Conservation (phyloP, 2,113 vertebrate species). For the Festucalex cinctus region DNA sequence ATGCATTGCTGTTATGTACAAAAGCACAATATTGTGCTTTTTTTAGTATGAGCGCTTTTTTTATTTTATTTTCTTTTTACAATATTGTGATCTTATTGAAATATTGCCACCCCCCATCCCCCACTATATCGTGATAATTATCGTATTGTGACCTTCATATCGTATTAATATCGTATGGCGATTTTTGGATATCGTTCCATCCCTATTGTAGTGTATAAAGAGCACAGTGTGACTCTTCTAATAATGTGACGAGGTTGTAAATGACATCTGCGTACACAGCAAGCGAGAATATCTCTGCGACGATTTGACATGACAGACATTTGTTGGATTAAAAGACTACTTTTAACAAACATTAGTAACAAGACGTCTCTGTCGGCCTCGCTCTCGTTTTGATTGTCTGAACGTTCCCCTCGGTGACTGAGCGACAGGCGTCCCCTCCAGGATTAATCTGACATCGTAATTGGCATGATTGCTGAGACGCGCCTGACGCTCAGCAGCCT, state of each 20-base stretch:
- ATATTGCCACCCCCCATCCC: too few relatives aligned
- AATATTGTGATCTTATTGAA: too few relatives aligned
- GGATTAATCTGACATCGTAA: conserved; percentile 71
- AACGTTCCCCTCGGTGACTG: not conserved
- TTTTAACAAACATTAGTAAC: not conserved
- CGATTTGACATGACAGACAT: not conserved
- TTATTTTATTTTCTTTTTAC: too few relatives aligned
- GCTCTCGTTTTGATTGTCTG: not conserved
- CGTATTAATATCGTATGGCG: too few relatives aligned
- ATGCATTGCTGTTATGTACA: too few relatives aligned
- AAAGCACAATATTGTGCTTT: too few relatives aligned
- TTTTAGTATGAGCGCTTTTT: too few relatives aligned
- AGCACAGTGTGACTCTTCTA: too few relatives aligned
- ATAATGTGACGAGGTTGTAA: not conserved
- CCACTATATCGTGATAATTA: too few relatives aligned
- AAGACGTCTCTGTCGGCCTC: not conserved
- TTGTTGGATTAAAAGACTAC: not conserved
- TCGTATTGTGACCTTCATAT: too few relatives aligned
- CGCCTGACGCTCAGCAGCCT: conserved; percentile 34
- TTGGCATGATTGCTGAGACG: conserved; percentile 68
- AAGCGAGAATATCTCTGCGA: not conserved
- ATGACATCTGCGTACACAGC: not conserved
- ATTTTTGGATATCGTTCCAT: too few relatives aligned
- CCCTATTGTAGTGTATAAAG: too few relatives aligned
- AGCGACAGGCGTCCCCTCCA: conserved; percentile 52